Conservation (phyloP, 2,113 vertebrate genomes). For the Sigmodon hispidus region DNA sequence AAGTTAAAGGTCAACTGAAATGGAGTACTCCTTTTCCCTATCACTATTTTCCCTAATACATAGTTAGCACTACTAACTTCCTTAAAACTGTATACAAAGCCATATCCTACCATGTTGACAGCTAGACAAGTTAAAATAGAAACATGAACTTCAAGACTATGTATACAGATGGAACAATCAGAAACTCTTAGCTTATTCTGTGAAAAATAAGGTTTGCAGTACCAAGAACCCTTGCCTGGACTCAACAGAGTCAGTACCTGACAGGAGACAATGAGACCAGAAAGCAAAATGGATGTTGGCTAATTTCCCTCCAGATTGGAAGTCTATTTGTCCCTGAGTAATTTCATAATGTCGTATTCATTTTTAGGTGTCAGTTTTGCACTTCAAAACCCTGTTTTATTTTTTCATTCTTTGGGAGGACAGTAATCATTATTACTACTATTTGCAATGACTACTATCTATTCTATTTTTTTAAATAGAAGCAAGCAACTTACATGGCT, state of each 20-base stretch:
- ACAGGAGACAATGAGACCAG: not conserved
- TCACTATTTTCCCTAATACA: not conserved
- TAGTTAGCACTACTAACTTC: not conserved
- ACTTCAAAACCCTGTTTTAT: slow-evolving; percentile 9
- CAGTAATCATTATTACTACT: slow-evolving; percentile 4
- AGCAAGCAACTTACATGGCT: not conserved
- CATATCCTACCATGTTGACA: not conserved
- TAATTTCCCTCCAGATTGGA: not conserved
- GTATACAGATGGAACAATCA: not conserved
- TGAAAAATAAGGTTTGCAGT: not conserved
- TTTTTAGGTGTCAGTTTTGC: not conserved
- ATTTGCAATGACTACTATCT: not conserved
- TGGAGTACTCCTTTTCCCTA: not conserved
- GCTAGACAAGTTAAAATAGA: not conserved
- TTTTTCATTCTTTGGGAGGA: slow-evolving; percentile 26
- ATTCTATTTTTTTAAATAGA: not conserved
- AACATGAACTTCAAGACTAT: not conserved
- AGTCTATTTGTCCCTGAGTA: not conserved
- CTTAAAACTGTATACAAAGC: not conserved
- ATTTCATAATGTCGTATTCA: not conserved
- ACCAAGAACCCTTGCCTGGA: not conserved
- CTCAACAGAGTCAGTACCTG: not conserved
- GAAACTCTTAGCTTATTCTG: not conserved
- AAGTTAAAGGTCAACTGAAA: slow-evolving; percentile 55
- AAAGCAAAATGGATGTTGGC: not conserved